Base-by-base conservation (phyloP, 2,797 vertebrate species). In the Capromys pilorides region DNA sequence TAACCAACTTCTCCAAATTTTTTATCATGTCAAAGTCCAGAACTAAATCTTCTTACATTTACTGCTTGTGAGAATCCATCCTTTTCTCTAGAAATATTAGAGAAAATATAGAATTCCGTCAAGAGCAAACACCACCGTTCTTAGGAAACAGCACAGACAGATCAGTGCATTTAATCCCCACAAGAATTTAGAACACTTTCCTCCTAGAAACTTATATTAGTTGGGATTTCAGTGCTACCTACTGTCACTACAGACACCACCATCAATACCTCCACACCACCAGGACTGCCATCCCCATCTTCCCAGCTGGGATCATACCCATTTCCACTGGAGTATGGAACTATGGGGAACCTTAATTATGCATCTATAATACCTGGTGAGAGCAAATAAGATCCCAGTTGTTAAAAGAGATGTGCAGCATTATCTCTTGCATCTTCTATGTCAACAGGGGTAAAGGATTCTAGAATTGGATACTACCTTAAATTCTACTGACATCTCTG, bases 101-200 rank as follows among this genome's bases (percentile, higher is more conserved):
- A 91, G 12, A 8, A 95, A 93, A 86, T 57, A 21, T 22, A 77
- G 81, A 85, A 64, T 86, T 86, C 62, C 71, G 12, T n/a, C 62
- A 71, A 41, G 12, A 77, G 66, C 18, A 73, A 51, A 51, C 78
- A 41, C 10, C 51, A 83, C 54, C 59, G 6, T 66, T 79, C 57
- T 83, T 83, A 36, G 3, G 33, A 79, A 93, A 87, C 84, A 39
- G 14, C 57, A 79, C n/a, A 61, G 13, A 67, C 13, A 6, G 39
- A 73, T 41, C 21, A 87, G 28, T 14, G 67, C 49, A 45, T 14
- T 86, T 66, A 77, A 82, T 79, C 67, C 21, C 22, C 36, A 33
- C 45, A 54, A 57, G n/a, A n/a, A 41, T 36, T 49, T 77, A 16
- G 8, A 79, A 86, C 83, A 36, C 1, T 64, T 86, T 73, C 5